Conservation (phyloP, 1,140 invertebrate genomes). For the Alviniconcha marisindica region DNA sequence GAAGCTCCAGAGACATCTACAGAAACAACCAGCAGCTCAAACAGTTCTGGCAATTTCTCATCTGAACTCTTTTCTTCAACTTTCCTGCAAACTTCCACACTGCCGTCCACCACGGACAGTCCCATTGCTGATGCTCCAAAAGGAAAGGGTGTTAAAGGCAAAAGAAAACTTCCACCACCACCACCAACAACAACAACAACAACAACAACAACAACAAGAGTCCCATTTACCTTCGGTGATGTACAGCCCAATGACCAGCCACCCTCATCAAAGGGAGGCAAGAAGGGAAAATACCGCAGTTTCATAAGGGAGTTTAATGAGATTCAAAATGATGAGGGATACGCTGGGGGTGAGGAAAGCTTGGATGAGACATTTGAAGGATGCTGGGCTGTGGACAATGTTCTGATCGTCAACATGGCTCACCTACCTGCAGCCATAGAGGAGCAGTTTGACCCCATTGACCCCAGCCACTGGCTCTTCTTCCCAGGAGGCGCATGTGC, state of each 20-base stretch:
- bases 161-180: not conserved
- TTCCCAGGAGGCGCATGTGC: conserved; percentile 75
- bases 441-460: conserved; percentile 76
- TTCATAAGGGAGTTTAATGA: not conserved
- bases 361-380: conserved; percentile 48
- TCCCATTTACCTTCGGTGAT: not conserved
- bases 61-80: not conserved
- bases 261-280: not conserved
- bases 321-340: not conserved
- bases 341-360: not conserved
- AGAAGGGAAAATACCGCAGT: no score
- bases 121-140: not conserved
- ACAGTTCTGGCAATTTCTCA: not conserved
- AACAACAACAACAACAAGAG: not conserved
- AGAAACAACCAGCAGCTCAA: not conserved
- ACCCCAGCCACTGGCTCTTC: conserved; percentile 75
- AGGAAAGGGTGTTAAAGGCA: not conserved
- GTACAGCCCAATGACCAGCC: not conserved
- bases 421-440: conserved; percentile 64
- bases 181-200: not conserved
- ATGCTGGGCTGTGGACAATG: conserved; percentile 76
- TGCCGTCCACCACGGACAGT: not conserved
- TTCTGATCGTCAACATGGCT: conserved; percentile 72
- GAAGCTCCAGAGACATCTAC: not conserved
- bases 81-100: not conserved